phyloP scores from a whole-genome alignment of 2,113 vertebrate species.

The Dicrurus megarhynchus region DNA sequence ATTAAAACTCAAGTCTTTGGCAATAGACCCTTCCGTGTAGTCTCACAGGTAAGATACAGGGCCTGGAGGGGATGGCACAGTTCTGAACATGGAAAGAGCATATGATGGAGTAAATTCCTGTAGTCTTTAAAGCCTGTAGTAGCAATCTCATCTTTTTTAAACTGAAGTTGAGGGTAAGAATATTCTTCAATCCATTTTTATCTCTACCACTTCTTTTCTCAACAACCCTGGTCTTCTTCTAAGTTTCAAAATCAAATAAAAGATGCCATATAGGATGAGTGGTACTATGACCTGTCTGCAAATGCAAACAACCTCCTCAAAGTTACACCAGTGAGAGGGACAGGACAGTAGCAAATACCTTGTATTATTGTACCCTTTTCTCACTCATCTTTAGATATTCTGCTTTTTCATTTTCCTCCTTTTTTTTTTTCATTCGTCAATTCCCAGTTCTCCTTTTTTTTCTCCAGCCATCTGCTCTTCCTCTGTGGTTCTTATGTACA shows the following conservation, averaged over 20 bases:
- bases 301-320: not conserved
- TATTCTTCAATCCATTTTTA: not conserved
- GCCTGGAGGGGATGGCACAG: not conserved
- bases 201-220: not conserved
- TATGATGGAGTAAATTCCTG: not conserved
- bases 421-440: not conserved
- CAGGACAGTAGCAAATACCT: not conserved
- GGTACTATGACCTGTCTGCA: not conserved
- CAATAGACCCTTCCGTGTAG: accelerated
- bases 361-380: not conserved
- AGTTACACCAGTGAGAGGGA: not conserved
- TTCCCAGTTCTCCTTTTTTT: not conserved
- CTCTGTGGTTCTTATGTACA: not conserved
- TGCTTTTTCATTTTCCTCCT: not conserved
- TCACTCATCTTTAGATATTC: not conserved
- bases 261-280: not conserved
- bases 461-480: not conserved
- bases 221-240: not conserved
- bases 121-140: not conserved
- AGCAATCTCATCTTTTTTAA: not conserved
- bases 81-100: not conserved
- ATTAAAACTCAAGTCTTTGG: not conserved
- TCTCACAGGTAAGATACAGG: not conserved
- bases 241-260: not conserved
- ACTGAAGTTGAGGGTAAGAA: not conserved